Percentiles rank a stretch among this genome's conserved stretches.
Evolutionary conservation across 2,888 invertebrate species (phyloP).

Genomic region (Drosophila neonasuta): DNA sequence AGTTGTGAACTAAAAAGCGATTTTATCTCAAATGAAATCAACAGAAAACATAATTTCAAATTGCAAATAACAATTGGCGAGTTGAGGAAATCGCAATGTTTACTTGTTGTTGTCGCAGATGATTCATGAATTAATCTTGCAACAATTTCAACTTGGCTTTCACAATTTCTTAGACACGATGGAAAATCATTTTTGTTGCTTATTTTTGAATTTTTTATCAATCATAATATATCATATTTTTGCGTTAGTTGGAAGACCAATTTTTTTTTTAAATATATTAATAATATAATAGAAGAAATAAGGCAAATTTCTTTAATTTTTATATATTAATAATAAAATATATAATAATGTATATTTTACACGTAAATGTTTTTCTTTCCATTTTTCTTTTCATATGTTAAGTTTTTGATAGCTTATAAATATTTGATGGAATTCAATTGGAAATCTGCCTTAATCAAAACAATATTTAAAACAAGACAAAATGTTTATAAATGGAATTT

Average conservation of each 20-base stretch:
- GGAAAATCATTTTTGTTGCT: not conserved
- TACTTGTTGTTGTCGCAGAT: not conserved
- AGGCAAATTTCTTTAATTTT: too few species aligned
- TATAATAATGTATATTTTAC: too few species aligned
- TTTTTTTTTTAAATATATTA: too few species aligned
- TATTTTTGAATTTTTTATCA: too few species aligned
- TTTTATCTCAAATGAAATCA: constrained; percentile 51
- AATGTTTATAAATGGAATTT: not conserved
- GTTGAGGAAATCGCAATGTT: constrained; percentile 2
- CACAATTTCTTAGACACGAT: not conserved
- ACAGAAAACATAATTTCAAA: constrained; percentile 26
- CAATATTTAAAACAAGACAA: not conserved
- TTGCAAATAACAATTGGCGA: constrained; percentile 9
- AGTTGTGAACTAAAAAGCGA: constrained; percentile 9
- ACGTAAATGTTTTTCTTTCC: too few species aligned
- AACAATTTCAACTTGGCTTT: not conserved
- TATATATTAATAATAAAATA: too few species aligned
- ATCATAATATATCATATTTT: too few species aligned
- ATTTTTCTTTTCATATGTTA: too few species aligned
- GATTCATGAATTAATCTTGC: constrained; percentile 1
- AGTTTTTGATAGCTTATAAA: too few species aligned
- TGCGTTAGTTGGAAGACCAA: too few species aligned
- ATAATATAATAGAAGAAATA: too few species aligned
- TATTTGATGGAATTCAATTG: too few species aligned
- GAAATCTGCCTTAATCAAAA: not conserved